Percentiles rank a stretch among this genome's conserved stretches.
Conservation (phyloP, 2,797 vertebrate species). For the Pseudochirops corinnae region DNA sequence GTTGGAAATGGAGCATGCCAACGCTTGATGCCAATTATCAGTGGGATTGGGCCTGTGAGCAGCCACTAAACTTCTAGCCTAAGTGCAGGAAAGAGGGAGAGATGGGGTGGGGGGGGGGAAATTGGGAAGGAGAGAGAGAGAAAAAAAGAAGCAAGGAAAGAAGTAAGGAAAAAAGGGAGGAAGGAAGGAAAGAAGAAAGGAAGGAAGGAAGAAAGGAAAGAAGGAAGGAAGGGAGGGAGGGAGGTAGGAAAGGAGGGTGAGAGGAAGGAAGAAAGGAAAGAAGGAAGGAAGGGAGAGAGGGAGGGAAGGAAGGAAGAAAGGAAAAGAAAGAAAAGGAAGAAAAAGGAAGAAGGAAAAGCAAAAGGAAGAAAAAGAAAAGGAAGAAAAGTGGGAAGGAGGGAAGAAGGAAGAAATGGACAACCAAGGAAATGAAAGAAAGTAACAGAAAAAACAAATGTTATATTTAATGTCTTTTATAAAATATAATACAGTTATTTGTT, state of each 20-base stretch:
- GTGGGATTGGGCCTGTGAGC: background rate
- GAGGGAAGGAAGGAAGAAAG: background rate
- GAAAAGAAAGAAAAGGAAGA: background rate
- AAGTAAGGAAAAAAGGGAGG: too few relatives aligned
- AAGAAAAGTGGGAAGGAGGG: fast-evolving
- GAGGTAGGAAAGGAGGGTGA: too few relatives aligned
- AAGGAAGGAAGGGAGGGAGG: too few relatives aligned
- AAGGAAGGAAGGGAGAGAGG: background rate
- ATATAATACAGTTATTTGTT: background rate
- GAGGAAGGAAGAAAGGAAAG: background rate
- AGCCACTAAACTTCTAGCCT: background rate
- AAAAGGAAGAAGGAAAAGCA: too few relatives aligned
- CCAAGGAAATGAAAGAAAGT: background rate
- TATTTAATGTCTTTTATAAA: background rate
- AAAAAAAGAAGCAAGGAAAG: too few relatives aligned
- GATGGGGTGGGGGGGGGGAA: too few relatives aligned
- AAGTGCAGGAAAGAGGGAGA: background rate
- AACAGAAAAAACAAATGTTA: background rate
- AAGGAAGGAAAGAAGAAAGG: background rate
- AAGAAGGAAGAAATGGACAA: background rate
- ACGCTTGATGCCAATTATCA: background rate
- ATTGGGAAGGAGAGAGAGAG: background rate
- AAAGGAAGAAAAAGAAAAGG: fast-evolving
- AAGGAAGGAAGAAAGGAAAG: too few relatives aligned
- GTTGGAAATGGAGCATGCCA: background rate